Evolutionary conservation across 2,113 vertebrate genomes (phyloP).

Genomic region (Ardeotis arabs): DNA sequence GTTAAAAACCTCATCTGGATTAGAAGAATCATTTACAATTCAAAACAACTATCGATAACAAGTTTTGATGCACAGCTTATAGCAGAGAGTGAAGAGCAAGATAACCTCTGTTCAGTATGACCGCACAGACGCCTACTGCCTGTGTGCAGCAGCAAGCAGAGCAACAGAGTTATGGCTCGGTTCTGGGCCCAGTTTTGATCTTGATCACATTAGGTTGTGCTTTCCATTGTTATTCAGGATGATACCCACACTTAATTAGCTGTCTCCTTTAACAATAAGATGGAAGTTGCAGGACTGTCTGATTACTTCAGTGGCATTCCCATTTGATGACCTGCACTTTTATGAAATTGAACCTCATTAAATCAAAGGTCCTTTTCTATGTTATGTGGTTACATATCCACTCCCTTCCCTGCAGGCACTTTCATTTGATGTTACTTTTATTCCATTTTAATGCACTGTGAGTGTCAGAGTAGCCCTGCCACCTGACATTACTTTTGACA

Average conservation of each 20-base stretch:
- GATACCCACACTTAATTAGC: neutral
- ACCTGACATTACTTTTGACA: conserved; percentile 27
- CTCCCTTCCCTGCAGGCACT: neutral
- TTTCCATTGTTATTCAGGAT: neutral
- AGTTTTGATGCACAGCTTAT: neutral
- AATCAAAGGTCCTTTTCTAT: conserved; percentile 31
- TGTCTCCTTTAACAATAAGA: neutral
- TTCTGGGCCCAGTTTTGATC: neutral
- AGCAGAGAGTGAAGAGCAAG: neutral
- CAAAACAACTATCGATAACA: neutral
- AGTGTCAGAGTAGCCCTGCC: neutral
- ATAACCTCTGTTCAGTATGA: neutral
- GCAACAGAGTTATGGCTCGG: neutral
- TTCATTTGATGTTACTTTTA: conserved; percentile 4
- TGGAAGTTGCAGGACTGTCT: neutral
- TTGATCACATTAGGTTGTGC: neutral
- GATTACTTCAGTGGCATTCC: conserved; percentile 29
- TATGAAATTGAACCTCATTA: conserved; percentile 45
- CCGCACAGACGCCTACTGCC: neutral
- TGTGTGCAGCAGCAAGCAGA: neutral
- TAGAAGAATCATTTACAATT: neutral
- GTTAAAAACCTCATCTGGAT: neutral
- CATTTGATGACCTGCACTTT: neutral
- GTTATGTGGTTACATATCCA: neutral
- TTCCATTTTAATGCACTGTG: neutral